These are phyloP conservation scores for Myopa tessellatipennis DNA, from an alignment of 2,888 invertebrate genomes.

Conservation along the genomic window DNA sequence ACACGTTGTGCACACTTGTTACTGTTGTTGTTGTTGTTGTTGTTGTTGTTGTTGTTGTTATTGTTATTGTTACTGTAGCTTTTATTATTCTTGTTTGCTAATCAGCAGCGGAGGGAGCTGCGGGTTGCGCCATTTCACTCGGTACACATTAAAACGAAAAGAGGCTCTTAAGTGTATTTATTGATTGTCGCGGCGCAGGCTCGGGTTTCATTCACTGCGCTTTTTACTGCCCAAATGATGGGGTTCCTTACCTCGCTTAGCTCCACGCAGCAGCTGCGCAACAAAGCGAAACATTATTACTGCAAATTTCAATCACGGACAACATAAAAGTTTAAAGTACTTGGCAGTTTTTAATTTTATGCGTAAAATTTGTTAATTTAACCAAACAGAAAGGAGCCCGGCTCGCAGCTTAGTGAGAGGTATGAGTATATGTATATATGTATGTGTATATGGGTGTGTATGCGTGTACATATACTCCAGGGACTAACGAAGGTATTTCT, in stretches of 20 bases:
- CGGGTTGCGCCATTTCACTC: slow-evolving; percentile 9
- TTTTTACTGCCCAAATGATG: slow-evolving; percentile 6
- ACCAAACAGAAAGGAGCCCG: too few relatives aligned
- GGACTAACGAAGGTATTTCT: too few relatives aligned
- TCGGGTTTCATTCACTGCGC: neutral
- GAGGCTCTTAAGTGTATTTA: slow-evolving; percentile 10
- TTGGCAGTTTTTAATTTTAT: neutral
- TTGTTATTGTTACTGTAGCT: neutral
- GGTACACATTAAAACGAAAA: neutral
- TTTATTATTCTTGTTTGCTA: neutral
- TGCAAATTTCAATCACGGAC: neutral
- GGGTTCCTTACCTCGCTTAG: neutral
- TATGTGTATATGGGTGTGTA: too few relatives aligned
- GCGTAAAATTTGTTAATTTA: neutral
- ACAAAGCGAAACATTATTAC: slow-evolving; percentile 5
- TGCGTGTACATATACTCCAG: too few relatives aligned
- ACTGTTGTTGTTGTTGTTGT: neutral
- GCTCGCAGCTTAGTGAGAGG: too few relatives aligned
- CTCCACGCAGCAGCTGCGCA: neutral
- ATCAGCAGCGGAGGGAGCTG: neutral
- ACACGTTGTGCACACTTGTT: slow-evolving; percentile 18
- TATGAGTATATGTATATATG: too few relatives aligned
- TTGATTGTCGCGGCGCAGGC: slow-evolving; percentile 11
- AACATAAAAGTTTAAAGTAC: slow-evolving; percentile 10
- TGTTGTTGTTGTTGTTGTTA: neutral